Conservation (phyloP, 2,888 invertebrate genomes). For the Eucera pruinosa region DNA sequence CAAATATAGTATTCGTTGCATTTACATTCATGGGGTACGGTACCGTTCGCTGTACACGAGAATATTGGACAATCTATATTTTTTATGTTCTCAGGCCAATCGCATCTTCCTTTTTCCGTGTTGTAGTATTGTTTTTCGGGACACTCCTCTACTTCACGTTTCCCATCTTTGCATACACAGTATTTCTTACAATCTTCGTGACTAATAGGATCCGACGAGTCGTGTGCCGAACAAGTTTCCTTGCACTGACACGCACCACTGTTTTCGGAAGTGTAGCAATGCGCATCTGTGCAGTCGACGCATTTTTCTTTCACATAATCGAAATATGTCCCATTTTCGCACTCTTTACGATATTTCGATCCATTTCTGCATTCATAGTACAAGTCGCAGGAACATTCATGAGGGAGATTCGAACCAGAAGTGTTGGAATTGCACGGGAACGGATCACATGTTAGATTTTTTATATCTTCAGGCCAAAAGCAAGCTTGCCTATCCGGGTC, state of each 20-base stretch:
- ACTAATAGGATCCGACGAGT: too few species aligned
- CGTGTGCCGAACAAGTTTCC: background rate
- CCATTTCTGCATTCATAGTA: slow-evolving; percentile 54
- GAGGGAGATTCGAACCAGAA: background rate
- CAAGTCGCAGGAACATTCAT: slow-evolving; percentile 41
- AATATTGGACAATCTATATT: background rate
- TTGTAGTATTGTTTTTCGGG: background rate
- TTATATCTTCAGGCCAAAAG: background rate
- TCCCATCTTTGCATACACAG: background rate
- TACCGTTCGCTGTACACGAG: background rate
- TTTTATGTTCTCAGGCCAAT: slow-evolving; percentile 6
- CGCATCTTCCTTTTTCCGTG: background rate
- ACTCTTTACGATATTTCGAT: slow-evolving; percentile 22
- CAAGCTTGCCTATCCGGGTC: background rate
- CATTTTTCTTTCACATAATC: slow-evolving; percentile 67
- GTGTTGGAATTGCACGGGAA: background rate
- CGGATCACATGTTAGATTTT: background rate
- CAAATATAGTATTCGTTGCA: background rate
- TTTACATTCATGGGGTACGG: background rate
- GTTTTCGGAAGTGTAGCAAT: too few species aligned
- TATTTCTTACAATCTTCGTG: background rate
- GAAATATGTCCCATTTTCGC: slow-evolving; percentile 55
- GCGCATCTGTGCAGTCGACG: slow-evolving; percentile 59
- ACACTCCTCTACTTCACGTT: background rate
- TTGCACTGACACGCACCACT: too few species aligned